Evolutionary conservation across 2,797 vertebrate species (phyloP).

Genomic region (Takifugu rubripes): DNA sequence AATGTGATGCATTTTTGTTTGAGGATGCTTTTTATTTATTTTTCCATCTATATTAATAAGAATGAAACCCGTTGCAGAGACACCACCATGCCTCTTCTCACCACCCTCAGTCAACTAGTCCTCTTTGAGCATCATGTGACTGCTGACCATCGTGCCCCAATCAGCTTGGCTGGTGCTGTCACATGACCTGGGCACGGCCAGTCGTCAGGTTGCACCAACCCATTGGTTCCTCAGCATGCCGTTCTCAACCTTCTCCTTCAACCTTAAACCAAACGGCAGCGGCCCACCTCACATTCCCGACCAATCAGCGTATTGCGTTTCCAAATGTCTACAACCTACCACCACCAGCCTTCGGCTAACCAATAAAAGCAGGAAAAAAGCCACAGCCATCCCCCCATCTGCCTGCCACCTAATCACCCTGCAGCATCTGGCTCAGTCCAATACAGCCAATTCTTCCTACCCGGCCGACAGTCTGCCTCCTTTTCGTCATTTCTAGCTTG

Average conservation of each 20-base stretch:
- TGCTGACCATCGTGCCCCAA: constrained; percentile 99
- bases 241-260: constrained; percentile 97
- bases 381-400: constrained; percentile 94
- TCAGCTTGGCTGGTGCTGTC: constrained; percentile 99
- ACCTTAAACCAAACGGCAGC: constrained; percentile 99
- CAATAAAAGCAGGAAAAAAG: constrained; percentile 99
- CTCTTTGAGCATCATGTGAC: constrained; percentile 99
- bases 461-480: constrained; percentile 99
- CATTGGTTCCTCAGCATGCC: constrained; percentile 99
- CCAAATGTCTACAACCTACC: constrained; percentile 99
- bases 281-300: constrained; percentile 99
- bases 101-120: constrained; percentile 99
- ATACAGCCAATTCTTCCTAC: constrained; percentile 99
- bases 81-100: constrained; percentile 99
- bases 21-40: constrained; percentile 83
- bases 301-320: constrained; percentile 99
- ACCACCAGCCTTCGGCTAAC: constrained; percentile 99
- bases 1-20: constrained; percentile 88
- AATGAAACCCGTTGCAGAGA: constrained; percentile 99
- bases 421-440: constrained; percentile 99
- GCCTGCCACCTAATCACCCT: constrained; percentile 99
- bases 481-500: constrained; percentile 99
- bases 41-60: constrained; percentile 99
- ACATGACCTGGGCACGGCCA: constrained; percentile 99
- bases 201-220: constrained; percentile 99